Percentiles rank a stretch among this genome's conserved stretches.
Evolutionary conservation across 2,113 vertebrate species (phyloP).

Genomic region (Plectropomus leopardus): DNA sequence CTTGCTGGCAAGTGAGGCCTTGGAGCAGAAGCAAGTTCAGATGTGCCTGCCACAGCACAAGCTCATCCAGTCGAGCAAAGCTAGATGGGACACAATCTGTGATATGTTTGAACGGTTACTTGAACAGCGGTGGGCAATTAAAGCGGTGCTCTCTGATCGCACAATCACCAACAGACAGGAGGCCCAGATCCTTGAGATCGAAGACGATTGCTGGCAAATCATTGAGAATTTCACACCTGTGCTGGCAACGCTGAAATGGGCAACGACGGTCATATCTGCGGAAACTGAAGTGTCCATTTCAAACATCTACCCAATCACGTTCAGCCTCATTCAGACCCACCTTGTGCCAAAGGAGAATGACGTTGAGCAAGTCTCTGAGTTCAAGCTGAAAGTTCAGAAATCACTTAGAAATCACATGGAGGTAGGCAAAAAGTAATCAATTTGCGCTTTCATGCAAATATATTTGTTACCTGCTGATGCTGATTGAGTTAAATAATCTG

Average conservation of each 20-base stretch:
- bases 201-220: constrained; percentile 75
- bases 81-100: constrained; percentile 71
- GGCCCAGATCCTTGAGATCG: constrained; percentile 71
- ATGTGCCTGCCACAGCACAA: constrained; percentile 72
- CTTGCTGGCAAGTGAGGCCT: constrained; percentile 54
- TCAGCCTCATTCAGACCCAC: constrained; percentile 75
- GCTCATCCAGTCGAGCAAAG: constrained; percentile 66
- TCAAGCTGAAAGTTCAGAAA: constrained; percentile 72
- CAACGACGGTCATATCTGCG: constrained; percentile 70
- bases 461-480: no score
- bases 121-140: constrained; percentile 62
- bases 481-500: neutral
- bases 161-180: constrained; percentile 64
- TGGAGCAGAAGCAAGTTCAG: constrained; percentile 70
- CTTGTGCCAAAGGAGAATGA: constrained; percentile 69
- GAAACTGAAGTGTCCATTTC: constrained; percentile 75
- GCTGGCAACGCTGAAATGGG: constrained; percentile 76
- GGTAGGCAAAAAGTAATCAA: constrained; percentile 36
- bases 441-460: no score
- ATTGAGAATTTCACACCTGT: constrained; percentile 75
- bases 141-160: constrained; percentile 75
- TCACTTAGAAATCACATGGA: constrained; percentile 72
- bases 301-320: constrained; percentile 78
- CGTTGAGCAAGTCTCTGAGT: constrained; percentile 69
- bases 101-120: constrained; percentile 80